A percentile compares a stretch with the other conserved stretches of the same genome.
phyloP scores from a whole-genome alignment of 35 echinoderm and acorn worm genomes.

The Anneissia japonica region DNA sequence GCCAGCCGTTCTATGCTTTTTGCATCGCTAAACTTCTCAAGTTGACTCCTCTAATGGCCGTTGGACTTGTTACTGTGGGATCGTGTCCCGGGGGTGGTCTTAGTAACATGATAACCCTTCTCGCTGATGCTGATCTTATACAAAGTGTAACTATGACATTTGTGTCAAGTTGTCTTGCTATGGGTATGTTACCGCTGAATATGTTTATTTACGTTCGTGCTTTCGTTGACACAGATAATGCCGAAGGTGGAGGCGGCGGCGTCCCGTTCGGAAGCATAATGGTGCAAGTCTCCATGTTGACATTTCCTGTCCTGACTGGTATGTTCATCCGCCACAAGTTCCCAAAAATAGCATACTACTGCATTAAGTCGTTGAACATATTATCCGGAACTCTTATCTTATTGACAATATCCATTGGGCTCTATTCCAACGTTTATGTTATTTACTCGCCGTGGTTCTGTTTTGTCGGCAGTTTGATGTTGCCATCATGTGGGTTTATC shows the following conservation, averaged over 20 bases:
- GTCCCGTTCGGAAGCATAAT: conserved; percentile 76
- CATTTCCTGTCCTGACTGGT: conserved; percentile 62
- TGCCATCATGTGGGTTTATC: conserved; percentile 72
- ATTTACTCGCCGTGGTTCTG: conserved; percentile 51
- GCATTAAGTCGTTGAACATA: conserved; percentile 66
- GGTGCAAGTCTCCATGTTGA: conserved; percentile 75
- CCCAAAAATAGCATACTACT: conserved; percentile 70
- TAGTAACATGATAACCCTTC: conserved; percentile 90
- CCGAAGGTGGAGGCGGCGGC: conserved; percentile 25
- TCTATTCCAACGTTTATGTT: conserved; percentile 80
- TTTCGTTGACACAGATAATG: conserved; percentile 26
- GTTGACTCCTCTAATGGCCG: conserved; percentile 53
- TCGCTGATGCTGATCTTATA: conserved; percentile 82
- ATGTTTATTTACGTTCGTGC: conserved; percentile 77
- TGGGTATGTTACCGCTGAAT: conserved; percentile 85
- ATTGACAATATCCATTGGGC: conserved; percentile 46
- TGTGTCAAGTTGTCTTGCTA: conserved; percentile 55
- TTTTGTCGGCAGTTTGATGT: conserved; percentile 61
- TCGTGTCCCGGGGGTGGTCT: conserved; percentile 88
- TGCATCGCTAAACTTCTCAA: conserved; percentile 61
- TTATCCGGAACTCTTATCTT: conserved; percentile 57
- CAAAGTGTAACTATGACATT: conserved; percentile 94
- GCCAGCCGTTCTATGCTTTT: conserved; percentile 69
- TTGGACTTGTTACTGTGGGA: conserved; percentile 78
- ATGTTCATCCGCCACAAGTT: conserved; percentile 75